Base-by-base conservation (phyloP, 2,113 vertebrate genomes). In the Colius striatus region DNA sequence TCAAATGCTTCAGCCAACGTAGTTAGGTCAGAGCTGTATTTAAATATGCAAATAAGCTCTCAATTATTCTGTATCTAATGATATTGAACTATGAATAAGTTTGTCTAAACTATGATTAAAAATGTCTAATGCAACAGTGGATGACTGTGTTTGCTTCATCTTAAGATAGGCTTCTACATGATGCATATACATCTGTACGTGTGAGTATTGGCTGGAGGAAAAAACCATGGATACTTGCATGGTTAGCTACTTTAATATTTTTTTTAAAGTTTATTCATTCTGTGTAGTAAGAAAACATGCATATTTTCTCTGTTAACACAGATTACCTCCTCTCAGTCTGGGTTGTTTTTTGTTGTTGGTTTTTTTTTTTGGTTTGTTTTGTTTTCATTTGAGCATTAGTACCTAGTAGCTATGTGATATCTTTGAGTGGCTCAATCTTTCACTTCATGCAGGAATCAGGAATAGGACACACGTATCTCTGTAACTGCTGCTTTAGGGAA, bases 121-220 rank as follows among this genome's bases (percentile, higher is more conserved):
- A 29, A 68, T 58, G n/a, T 34, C 53, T 55, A 53, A 27, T 43
- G 26, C 19, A 61, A 9, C 3, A 16, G 19, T 47, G 47, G 29
- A 61, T 76, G 50, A 13, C 36, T 51, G 15, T 30, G 13, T 50
- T 86, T 58, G 26, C 45, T 73, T 60, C 4, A 5, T n/a, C 9
- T 65, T 82, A 48, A 93, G 83, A 80, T 26, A 58, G 13, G 23
- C 29, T 80, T 18, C 36, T 71, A 2, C 2, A 0, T 23, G 36
- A 10, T n/a, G 16, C 8, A 13, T 0, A 0, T 32, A 4, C 2
- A 20, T 38, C 15, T 84, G 8, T 57, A 10, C 0, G 1, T 48
- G 27, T 62, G 65, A 81, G 14, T 15, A 9, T 11, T 71, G 57
- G 10, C 53, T 78, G 45, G 25, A 41, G 25, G 5, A 83, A 51